phyloP scores from a whole-genome alignment of 2,113 vertebrate genomes.

The Odontesthes bonariensis region DNA sequence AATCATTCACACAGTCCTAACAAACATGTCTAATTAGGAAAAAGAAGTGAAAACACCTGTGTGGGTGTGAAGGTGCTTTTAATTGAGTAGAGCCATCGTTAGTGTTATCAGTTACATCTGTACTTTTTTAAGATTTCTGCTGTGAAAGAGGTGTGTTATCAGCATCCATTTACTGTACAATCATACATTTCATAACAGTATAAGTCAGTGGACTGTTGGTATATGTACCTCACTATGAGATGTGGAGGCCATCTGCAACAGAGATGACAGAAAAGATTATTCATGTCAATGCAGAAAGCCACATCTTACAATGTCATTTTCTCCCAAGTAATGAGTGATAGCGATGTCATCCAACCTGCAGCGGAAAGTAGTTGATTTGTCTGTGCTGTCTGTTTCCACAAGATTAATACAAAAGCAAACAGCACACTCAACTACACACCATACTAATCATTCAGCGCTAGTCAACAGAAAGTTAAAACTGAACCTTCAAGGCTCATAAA shows the following conservation, averaged over 20 bases:
- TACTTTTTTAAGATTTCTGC: no score
- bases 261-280: constrained; percentile 27
- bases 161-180: background rate
- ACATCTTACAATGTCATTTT: constrained; percentile 18
- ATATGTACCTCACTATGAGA: background rate
- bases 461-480: constrained; percentile 13
- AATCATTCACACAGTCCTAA: no score
- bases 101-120: no score
- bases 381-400: constrained; percentile 20
- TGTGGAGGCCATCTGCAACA: background rate
- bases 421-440: constrained; percentile 5
- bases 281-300: constrained; percentile 30
- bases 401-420: constrained; percentile 29
- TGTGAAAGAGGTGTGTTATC: background rate
- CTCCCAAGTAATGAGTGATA: constrained; percentile 37
- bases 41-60: no score
- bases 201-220: background rate
- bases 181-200: background rate
- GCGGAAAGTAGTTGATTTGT: constrained; percentile 6
- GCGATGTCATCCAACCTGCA: constrained; percentile 18
- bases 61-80: no score
- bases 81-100: no score
- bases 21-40: no score
- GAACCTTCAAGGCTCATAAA: background rate
- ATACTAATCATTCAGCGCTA: constrained; percentile 1